Conservation (phyloP, 2,113 vertebrate genomes). For the Oncorhynchus keta region DNA sequence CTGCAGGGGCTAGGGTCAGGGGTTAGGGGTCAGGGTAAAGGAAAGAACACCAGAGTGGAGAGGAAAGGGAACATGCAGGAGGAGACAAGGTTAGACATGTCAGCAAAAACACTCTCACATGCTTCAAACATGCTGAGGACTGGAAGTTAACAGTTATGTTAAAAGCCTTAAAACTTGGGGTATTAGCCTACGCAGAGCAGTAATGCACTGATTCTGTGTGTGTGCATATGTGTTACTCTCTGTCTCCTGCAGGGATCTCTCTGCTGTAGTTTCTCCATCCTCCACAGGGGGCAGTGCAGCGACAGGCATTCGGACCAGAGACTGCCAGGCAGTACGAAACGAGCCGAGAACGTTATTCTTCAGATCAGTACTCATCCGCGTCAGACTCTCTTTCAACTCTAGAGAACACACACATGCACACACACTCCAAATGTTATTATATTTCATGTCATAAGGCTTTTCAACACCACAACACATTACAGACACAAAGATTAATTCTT, state of each 20-base stretch:
- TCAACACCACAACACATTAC: neutral
- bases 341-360: conserved; percentile 82
- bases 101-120: neutral
- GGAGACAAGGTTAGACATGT: conserved; percentile 50
- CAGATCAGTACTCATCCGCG: conserved; percentile 91
- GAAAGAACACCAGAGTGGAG: conserved; percentile 25
- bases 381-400: conserved; percentile 95
- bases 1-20: conserved; percentile 47
- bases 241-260: conserved; percentile 42
- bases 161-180: too few relatives aligned
- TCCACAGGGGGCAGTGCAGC: conserved; percentile 75
- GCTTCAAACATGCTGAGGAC: neutral
- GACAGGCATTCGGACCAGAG: conserved; percentile 80
- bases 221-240: conserved; percentile 38
- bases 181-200: neutral
- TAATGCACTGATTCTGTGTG: neutral
- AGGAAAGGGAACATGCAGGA: conserved; percentile 43
- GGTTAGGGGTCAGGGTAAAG: conserved; percentile 34
- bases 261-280: conserved; percentile 43
- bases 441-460: neutral
- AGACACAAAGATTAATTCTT: neutral
- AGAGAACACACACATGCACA: conserved; percentile 17
- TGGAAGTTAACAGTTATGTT: too few relatives aligned
- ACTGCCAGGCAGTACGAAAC: conserved; percentile 89
- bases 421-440: neutral